A percentile compares a stretch with the other conserved stretches of the same genome.
Evolutionary conservation across 2,888 invertebrate genomes (phyloP).

Genomic region (Mechanitis mazaeus): DNA sequence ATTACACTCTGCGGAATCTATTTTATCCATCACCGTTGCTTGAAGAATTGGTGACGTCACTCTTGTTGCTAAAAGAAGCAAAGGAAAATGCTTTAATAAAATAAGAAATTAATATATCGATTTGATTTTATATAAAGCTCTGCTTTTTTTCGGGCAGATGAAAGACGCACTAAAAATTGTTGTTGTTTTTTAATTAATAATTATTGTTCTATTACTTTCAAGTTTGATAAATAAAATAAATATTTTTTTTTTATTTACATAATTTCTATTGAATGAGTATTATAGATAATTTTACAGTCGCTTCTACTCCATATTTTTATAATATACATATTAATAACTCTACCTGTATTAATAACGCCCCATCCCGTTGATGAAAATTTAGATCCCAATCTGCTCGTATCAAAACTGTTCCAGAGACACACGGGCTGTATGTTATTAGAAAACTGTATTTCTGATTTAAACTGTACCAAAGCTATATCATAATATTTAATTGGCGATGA

Average conservation of each 20-base stretch:
- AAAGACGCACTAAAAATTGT: no score
- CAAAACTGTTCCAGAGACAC: slow-evolving; percentile 44
- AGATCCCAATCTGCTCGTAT: slow-evolving; percentile 33
- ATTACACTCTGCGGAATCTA: slow-evolving; percentile 41
- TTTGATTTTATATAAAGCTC: no score
- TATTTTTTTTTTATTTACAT: no score
- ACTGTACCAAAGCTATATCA: slow-evolving; percentile 54
- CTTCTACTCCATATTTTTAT: background rate
- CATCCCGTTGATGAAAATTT: background rate
- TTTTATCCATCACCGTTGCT: slow-evolving; percentile 45
- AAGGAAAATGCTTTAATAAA: background rate
- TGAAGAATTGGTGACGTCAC: slow-evolving; percentile 36
- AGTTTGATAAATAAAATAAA: no score
- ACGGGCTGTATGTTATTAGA: slow-evolving; percentile 46
- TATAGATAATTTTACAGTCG: no score
- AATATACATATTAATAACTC: background rate
- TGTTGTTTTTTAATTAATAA: no score
- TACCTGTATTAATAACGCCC: slow-evolving; percentile 1
- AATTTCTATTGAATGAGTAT: no score
- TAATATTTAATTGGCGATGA: slow-evolving; percentile 47
- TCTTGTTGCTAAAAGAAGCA: background rate
- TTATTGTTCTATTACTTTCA: no score
- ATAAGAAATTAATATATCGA: no score
- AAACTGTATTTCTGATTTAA: slow-evolving; percentile 39
- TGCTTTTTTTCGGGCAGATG: no score